These are phyloP conservation scores for Stegostoma tigrinum DNA, from an alignment of 2,113 vertebrate genomes.

Conservation along the genomic window DNA sequence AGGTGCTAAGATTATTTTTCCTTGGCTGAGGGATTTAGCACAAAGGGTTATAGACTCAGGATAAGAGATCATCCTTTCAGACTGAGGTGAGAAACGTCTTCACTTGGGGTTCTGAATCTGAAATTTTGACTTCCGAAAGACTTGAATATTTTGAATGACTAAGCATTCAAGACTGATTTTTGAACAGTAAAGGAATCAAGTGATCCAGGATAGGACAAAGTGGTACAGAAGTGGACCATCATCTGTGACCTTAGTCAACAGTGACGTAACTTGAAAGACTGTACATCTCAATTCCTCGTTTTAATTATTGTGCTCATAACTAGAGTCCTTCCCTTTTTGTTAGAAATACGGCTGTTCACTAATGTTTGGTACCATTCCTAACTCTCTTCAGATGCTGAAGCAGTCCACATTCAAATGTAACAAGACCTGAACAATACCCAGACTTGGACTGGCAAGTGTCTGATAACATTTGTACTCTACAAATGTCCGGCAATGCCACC, in stretches of 20 bases:
- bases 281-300: background rate
- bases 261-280: background rate
- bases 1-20: no score
- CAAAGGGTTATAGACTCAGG: background rate
- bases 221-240: background rate
- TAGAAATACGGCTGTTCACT: no score
- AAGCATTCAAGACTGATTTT: background rate
- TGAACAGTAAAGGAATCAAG: background rate
- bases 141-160: no score
- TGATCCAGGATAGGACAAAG: background rate
- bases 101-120: background rate
- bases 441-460: no score
- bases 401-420: no score
- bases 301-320: background rate
- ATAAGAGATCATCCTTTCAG: background rate
- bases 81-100: background rate
- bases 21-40: background rate
- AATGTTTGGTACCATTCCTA: no score
- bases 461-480: no score
- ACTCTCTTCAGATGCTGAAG: no score
- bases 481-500: no score
- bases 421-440: no score
- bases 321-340: no score
- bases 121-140: background rate
- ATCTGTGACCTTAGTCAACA: background rate